Percentiles rank a stretch among this genome's conserved stretches.
Evolutionary conservation across 1,140 invertebrate species (phyloP).

Genomic region (Brachionus koreanus): DNA sequence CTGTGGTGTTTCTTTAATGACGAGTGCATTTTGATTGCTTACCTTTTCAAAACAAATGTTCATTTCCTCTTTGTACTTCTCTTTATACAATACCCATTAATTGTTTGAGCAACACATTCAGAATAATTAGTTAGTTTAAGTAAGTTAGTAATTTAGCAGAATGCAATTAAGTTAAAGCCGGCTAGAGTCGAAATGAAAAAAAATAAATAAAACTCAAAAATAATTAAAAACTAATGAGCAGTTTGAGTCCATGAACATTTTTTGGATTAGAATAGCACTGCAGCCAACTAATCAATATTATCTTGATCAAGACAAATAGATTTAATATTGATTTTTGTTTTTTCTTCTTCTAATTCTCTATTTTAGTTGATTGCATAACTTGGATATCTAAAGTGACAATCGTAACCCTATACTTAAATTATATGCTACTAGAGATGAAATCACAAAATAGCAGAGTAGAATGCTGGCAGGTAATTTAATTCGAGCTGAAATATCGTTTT

Average conservation of each 20-base stretch:
- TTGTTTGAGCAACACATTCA: background rate
- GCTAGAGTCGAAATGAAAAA: background rate
- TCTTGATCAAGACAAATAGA: background rate
- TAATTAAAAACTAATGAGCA: constrained; percentile 24
- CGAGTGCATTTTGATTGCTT: background rate
- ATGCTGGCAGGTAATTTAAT: constrained; percentile 7
- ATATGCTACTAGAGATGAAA: background rate
- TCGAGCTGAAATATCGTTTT: constrained; percentile 28
- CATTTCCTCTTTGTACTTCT: background rate
- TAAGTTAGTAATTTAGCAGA: background rate
- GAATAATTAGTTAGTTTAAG: background rate
- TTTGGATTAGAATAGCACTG: background rate
- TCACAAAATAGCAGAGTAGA: background rate
- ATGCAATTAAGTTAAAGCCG: background rate
- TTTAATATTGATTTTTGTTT: background rate
- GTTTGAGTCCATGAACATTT: constrained; percentile 20
- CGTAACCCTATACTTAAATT: constrained; percentile 17
- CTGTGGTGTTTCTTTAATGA: background rate
- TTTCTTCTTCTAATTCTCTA: background rate
- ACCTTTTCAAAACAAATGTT: background rate
- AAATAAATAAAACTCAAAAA: background rate
- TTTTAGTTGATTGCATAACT: constrained; percentile 16
- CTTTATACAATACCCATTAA: background rate
- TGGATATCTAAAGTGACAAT: constrained; percentile 9
- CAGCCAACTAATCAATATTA: background rate